Evolutionary conservation across 2,113 vertebrate species (phyloP).

Genomic region (Melanerpes formicivorus): DNA sequence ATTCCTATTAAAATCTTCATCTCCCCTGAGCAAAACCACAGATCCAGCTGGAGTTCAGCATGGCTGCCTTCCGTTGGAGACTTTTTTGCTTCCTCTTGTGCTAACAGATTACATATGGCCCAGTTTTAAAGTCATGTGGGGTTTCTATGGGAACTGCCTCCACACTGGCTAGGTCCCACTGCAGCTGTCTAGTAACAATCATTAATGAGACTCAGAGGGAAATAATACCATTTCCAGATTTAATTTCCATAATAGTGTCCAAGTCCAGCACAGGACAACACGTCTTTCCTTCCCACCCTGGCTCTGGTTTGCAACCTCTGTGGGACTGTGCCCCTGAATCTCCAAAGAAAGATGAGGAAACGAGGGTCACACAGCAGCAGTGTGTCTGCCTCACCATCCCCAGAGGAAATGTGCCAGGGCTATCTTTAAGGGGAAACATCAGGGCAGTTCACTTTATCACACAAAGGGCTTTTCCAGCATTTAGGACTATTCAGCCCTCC

Average conservation of each 20-base stretch:
- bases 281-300: neutral
- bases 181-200: constrained; percentile 1
- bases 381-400: neutral
- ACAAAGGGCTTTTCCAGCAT: neutral
- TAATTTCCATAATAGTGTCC: neutral
- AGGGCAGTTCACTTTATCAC: neutral
- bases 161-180: neutral
- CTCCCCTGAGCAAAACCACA: neutral
- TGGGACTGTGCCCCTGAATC: neutral
- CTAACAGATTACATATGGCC: constrained; percentile 7
- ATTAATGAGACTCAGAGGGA: neutral
- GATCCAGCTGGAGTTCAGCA: neutral
- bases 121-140: neutral
- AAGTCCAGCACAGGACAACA: neutral
- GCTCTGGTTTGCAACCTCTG: neutral
- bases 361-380: neutral
- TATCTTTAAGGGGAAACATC: neutral
- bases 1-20: neutral
- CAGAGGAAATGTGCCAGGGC: neutral
- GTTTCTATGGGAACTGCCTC: constrained; percentile 13
- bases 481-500: neutral
- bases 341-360: neutral
- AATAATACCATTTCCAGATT: constrained; percentile 4
- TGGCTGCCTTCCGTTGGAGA: neutral
- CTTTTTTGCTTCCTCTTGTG: neutral